phyloP scores from a whole-genome alignment of 1,140 invertebrate genomes.

The Drosophila lacertosa region DNA sequence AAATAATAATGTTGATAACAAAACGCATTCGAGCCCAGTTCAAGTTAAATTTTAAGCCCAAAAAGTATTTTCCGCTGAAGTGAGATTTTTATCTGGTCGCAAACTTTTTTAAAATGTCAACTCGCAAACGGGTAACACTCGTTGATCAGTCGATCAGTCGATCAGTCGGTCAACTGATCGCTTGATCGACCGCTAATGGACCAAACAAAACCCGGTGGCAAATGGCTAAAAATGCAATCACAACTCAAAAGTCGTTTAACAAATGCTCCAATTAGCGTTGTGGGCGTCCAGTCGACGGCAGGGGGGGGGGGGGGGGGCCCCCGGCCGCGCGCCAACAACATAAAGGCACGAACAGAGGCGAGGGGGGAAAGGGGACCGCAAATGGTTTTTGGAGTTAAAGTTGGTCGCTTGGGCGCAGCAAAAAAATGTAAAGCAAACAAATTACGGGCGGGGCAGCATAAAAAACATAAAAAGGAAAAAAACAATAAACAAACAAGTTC shows the following conservation, averaged over 20 bases:
- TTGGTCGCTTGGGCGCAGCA: constrained; percentile 21
- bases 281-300: constrained; percentile 11
- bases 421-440: constrained; percentile 33
- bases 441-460: constrained; percentile 25
- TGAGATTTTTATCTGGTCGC: background rate
- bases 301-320: background rate
- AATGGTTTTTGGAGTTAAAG: background rate
- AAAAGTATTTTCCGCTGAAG: no score
- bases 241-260: constrained; percentile 47
- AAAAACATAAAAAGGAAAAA: no score
- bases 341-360: background rate
- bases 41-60: no score
- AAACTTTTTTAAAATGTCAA: constrained; percentile 6
- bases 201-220: constrained; percentile 15
- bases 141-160: background rate
- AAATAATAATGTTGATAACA: no score
- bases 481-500: constrained; percentile 20
- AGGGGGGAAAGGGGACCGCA: background rate
- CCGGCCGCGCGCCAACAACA: constrained; percentile 28
- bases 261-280: constrained; percentile 64
- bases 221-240: constrained; percentile 37
- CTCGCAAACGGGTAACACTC: background rate
- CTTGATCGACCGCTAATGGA: constrained; percentile 24
- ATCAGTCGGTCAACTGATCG: background rate
- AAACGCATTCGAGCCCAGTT: no score